These are phyloP conservation scores for Myanophis thanlyinensis DNA, from an alignment of 2,113 vertebrate species.

Conservation along the genomic window DNA sequence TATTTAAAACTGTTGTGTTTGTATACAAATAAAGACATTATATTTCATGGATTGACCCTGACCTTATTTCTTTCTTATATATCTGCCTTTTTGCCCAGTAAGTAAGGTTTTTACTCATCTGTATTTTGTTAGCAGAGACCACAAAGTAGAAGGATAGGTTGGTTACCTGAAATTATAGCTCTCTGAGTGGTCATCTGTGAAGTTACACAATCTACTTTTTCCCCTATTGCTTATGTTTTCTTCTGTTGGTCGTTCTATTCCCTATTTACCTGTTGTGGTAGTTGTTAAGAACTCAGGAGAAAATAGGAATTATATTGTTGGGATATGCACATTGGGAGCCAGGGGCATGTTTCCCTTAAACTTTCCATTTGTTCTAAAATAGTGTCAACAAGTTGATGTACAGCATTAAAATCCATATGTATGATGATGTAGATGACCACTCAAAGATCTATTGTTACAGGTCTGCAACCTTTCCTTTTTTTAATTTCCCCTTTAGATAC, in stretches of 20 bases:
- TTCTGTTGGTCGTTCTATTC: background rate
- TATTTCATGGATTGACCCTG: background rate
- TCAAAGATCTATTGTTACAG: background rate
- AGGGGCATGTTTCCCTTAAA: background rate
- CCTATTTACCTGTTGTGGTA: background rate
- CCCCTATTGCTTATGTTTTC: background rate
- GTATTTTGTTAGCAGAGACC: background rate
- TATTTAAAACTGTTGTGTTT: background rate
- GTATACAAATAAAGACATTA: background rate
- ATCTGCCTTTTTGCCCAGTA: background rate
- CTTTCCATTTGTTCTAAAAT: background rate
- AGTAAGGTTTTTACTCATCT: background rate
- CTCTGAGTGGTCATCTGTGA: background rate
- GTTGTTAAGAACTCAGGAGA: background rate
- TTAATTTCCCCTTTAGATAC: constrained; percentile 77
- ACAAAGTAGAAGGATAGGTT: background rate
- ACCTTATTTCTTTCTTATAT: background rate
- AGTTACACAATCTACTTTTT: background rate
- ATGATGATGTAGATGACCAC: background rate
- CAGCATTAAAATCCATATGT: background rate
- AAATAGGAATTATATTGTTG: background rate
- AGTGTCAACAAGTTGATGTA: background rate
- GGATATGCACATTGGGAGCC: background rate
- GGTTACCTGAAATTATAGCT: background rate
- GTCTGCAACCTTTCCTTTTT: background rate